Evolutionary conservation across 2,797 vertebrate genomes (phyloP), one percentile per base, ranked within the genome.

Genomic region (Coregonus sp.): DNA sequence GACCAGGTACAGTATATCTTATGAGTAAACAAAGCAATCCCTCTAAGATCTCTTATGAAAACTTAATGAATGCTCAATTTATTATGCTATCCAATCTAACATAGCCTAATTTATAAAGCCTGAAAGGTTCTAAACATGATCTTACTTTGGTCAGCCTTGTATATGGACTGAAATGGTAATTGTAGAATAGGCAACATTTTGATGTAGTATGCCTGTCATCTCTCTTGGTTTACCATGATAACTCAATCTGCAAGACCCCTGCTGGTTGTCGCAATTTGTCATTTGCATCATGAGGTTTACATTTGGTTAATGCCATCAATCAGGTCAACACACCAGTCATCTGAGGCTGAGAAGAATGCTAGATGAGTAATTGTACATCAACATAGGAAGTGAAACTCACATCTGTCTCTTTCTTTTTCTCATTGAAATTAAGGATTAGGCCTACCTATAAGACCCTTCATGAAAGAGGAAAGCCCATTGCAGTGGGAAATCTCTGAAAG

Each of bases 1-100:
- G 98, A 99, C 89, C 98, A 99, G 98, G 98, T 99, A 93, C 20
- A 82, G 86, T 89, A 52, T 47, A 47, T 47, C 40, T 11, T 47
- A 47, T 47, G 2, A 11, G 2, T 47, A 9, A 47, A 47, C 40
- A 47, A 47, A 47, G 40, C 9, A 47, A 47, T 3, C 40, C 2
- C 9, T 47, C 9, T 47, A 11, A 40, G 40, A 40, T 40, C 7
- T 40, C 1, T 40, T 40, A 40, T 40, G 40, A 2, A 47, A 47
- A 47, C 40, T 11, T 47, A 47, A 47, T 47, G 40, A 47, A 47
- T 47, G 40, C 9, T 47, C 40, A 47, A 47, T 47, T 9, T 47
- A 11, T 12, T 47, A 47, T 47, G 40, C 40, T 9, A 11, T 47
- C 40, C 40, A 0, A 2, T 47, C 40, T 47, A 47, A 3, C 40